Conservation (phyloP, 1,140 invertebrate species). For the Propsilocerus akamusi region DNA sequence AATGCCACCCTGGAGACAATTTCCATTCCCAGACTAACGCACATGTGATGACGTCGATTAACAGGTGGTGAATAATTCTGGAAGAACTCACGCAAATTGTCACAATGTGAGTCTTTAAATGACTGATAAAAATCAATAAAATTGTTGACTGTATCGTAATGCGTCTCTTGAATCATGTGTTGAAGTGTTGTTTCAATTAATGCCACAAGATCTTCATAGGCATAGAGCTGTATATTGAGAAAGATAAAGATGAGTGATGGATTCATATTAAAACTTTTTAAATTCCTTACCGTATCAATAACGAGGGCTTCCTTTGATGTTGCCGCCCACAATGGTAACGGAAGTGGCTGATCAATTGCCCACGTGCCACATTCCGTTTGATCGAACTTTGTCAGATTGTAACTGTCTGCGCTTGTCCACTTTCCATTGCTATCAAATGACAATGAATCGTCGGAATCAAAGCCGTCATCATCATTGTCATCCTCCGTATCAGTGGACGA, state of each 20-base stretch:
- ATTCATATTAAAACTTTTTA: background rate
- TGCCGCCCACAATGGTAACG: slow-evolving; percentile 42
- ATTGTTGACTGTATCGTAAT: slow-evolving; percentile 74
- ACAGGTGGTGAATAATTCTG: slow-evolving; percentile 59
- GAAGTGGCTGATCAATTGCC: slow-evolving; percentile 41
- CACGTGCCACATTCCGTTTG: slow-evolving; percentile 29
- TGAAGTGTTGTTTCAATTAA: slow-evolving; percentile 56
- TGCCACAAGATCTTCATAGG: slow-evolving; percentile 61
- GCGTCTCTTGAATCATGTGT: slow-evolving; percentile 53
- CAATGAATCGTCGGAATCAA: slow-evolving; percentile 10
- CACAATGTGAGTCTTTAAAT: slow-evolving; percentile 39
- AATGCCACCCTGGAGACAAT: slow-evolving; percentile 39
- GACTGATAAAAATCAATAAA: slow-evolving; percentile 61
- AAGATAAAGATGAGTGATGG: slow-evolving; percentile 11
- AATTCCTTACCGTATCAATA: slow-evolving; percentile 14
- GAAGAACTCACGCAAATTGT: slow-evolving; percentile 44
- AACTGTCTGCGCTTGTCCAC: slow-evolving; percentile 18
- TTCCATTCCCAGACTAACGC: slow-evolving; percentile 70
- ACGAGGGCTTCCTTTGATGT: slow-evolving; percentile 25
- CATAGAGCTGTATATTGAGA: slow-evolving; percentile 32
- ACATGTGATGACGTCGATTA: slow-evolving; percentile 57
- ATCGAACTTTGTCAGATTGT: slow-evolving; percentile 23
- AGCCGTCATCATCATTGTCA: slow-evolving; percentile 7
- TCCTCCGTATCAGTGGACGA: slow-evolving; percentile 10
- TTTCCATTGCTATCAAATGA: slow-evolving; percentile 2